phyloP scores from a whole-genome alignment of 2,113 vertebrate species.

The Erpornis zantholeuca region DNA sequence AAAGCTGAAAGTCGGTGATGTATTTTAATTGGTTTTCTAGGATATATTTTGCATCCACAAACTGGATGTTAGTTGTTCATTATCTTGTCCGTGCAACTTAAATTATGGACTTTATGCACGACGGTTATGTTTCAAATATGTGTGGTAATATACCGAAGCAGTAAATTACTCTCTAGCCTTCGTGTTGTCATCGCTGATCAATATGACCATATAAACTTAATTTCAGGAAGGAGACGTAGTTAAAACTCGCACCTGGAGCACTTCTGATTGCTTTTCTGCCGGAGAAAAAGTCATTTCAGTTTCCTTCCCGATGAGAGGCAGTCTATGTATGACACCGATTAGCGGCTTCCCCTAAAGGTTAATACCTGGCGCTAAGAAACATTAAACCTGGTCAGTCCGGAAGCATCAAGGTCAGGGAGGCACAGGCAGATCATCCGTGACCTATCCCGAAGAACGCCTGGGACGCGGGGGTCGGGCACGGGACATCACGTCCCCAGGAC shows the following conservation, averaged over 20 bases:
- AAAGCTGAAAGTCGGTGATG: neutral
- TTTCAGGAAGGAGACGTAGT: neutral
- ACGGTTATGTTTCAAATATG: neutral
- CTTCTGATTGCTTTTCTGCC: neutral
- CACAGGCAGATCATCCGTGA: accelerated
- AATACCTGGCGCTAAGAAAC: neutral
- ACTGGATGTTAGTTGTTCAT: neutral
- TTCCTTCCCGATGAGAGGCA: neutral
- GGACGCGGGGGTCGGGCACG: neutral
- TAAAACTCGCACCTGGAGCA: neutral
- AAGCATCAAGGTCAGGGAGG: neutral
- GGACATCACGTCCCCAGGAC: neutral
- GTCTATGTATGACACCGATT: neutral
- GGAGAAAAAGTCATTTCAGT: neutral
- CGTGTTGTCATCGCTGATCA: neutral
- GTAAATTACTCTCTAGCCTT: neutral
- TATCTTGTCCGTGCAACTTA: neutral
- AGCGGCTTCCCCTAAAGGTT: neutral
- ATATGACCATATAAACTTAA: neutral
- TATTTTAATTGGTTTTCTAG: neutral
- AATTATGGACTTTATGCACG: neutral
- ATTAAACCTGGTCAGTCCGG: neutral
- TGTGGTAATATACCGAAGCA: neutral
- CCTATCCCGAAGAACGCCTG: neutral
- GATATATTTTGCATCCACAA: neutral